Base-by-base conservation (phyloP, 2,113 vertebrate genomes). In the Xenopus laevis region DNA sequence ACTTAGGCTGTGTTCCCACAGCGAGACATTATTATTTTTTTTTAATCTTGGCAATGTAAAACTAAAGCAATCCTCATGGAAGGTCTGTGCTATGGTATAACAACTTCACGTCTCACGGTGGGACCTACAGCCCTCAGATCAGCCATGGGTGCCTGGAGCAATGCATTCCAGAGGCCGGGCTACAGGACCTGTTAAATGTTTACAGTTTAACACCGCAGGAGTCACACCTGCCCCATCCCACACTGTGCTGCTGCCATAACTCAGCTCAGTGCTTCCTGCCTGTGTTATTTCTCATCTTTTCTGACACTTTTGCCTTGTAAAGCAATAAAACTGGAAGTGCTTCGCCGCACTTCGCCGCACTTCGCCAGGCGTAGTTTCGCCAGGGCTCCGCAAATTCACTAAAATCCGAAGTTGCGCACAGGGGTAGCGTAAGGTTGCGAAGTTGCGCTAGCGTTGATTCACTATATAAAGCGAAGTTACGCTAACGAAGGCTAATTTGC, bases 161-260 rank as follows among this genome's bases (percentile, higher is more conserved):
- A 83, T 81, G 82, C 85, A 86, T 84, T 80, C 79, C 74, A 71
- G 66, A 67, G 77, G 77, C 72, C 78, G 74, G n/a, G 65, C 68
- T 66, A 68, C 21, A 60, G 69, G 83, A 74, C 65, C 68, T 79
- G 59, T 70, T 58, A 71, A 77, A 69, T 68, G 53, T 77, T 79
- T 76, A 68, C 77, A 52, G 81, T 78, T 72, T 78, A 81, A 67
- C 83, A 75, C 80, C 73, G 65, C 74, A 68, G 81, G 83, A 84
- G 80, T 81, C 82, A 81, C 78, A 82, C 81, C 79, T 65, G 70
- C 45, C 52, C 33, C 59, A 74, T 27, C 40, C 58, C 61, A 68
- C 52, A 60, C 65, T 55, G 13, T 21, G 5, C 47, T 40, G 8
- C 33, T 46, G 18, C 47, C 65, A 40, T 61, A 64, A 27, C 44